These are phyloP conservation scores for Gorsachius magnificus DNA, from an alignment of 2,797 vertebrate genomes.

Conservation along the genomic window DNA sequence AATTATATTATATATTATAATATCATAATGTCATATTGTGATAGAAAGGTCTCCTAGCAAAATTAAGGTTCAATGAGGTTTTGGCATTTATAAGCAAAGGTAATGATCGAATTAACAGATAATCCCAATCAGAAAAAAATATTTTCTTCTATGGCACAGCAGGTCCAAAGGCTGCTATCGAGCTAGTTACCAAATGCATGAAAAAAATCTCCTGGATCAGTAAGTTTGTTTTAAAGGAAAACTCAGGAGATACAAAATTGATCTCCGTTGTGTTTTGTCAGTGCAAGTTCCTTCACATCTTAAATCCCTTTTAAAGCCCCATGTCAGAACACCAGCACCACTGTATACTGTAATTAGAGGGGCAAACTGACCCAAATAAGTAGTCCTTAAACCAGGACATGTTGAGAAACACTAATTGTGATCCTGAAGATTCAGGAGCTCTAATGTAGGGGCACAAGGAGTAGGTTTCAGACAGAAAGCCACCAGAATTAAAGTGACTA, in stretches of 20 bases:
- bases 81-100: neutral
- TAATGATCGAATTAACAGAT: neutral
- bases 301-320: neutral
- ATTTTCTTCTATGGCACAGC: neutral
- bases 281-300: neutral
- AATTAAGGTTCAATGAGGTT: neutral
- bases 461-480: neutral
- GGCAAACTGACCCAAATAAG: neutral
- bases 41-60: neutral
- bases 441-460: neutral
- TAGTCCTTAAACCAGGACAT: neutral
- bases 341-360: neutral
- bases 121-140: neutral
- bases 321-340: neutral
- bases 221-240: neutral
- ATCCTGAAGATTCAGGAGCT: neutral
- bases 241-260: neutral
- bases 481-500: neutral
- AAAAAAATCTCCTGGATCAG: neutral
- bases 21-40: neutral
- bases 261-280: neutral
- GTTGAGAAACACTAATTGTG: neutral
- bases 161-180: neutral
- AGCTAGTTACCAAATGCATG: neutral
- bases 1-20: neutral